These are phyloP conservation scores for Rhamnusium bicolor DNA, from an alignment of 2,888 invertebrate genomes.

Conservation along the genomic window DNA sequence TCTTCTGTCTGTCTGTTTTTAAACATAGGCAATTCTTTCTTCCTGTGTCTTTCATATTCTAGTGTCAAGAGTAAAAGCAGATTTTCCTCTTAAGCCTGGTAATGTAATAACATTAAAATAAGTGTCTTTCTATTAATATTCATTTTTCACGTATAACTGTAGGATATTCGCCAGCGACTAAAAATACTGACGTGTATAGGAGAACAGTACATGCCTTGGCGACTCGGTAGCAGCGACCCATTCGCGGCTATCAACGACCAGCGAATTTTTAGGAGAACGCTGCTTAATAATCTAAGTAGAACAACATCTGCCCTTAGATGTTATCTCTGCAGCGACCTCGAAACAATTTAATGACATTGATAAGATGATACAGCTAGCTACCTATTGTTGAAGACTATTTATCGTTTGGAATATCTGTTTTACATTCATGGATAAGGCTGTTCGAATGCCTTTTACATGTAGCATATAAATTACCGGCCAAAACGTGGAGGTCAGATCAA, in stretches of 20 bases:
- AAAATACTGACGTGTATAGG: neutral
- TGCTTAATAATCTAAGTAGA: neutral
- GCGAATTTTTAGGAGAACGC: too few relatives aligned
- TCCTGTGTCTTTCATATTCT: neutral
- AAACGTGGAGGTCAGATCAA: neutral
- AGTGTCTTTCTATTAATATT: too few relatives aligned
- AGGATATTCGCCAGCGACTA: neutral
- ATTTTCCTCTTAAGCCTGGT: too few relatives aligned
- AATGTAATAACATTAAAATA: too few relatives aligned
- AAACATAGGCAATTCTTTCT: slow-evolving; percentile 1
- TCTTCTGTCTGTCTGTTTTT: neutral
- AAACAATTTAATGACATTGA: slow-evolving; percentile 1
- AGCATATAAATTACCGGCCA: neutral
- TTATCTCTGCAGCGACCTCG: neutral
- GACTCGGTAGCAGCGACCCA: too few relatives aligned
- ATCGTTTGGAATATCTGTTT: neutral
- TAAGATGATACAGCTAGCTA: neutral
- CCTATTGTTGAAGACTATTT: slow-evolving; percentile 1
- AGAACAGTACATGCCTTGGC: too few relatives aligned
- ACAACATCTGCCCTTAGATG: neutral
- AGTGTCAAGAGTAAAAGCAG: too few relatives aligned
- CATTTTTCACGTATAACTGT: too few relatives aligned
- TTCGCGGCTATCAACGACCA: too few relatives aligned
- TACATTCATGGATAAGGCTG: neutral
- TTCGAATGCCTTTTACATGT: neutral